Evolutionary conservation across 2,113 vertebrate genomes (phyloP).

Genomic region (Phyllostomus hastatus): DNA sequence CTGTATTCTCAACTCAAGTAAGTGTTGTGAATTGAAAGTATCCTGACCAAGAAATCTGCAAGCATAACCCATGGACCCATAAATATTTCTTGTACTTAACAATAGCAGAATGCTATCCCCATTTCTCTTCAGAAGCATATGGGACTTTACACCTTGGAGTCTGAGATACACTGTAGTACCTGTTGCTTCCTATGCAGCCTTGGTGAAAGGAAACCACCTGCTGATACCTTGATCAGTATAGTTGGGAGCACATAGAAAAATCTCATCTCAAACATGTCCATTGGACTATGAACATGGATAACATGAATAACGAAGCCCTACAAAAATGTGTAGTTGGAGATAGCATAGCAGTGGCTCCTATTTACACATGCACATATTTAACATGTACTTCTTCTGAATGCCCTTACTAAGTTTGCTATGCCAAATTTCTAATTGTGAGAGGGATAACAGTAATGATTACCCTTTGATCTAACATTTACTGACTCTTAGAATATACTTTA

Average conservation of each 20-base stretch:
- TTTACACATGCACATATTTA: not conserved
- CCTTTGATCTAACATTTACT: not conserved
- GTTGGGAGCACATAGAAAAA: not conserved
- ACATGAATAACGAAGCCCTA: not conserved
- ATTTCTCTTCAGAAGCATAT: not conserved
- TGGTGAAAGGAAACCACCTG: not conserved
- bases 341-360: not conserved
- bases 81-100: not conserved
- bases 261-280: not conserved
- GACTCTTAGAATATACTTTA: not conserved
- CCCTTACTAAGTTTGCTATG: not conserved
- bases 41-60: not conserved
- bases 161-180: not conserved
- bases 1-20: not conserved
- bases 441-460: not conserved
- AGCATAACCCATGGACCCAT: not conserved
- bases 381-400: not conserved
- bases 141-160: not conserved
- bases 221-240: not conserved
- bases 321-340: not conserved
- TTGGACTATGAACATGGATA: not conserved
- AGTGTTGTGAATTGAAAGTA: not conserved
- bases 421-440: not conserved
- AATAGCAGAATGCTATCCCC: not conserved
- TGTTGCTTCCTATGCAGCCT: not conserved